phyloP scores from a whole-genome alignment of 2,797 vertebrate species.

The Oreochromis grahami region DNA sequence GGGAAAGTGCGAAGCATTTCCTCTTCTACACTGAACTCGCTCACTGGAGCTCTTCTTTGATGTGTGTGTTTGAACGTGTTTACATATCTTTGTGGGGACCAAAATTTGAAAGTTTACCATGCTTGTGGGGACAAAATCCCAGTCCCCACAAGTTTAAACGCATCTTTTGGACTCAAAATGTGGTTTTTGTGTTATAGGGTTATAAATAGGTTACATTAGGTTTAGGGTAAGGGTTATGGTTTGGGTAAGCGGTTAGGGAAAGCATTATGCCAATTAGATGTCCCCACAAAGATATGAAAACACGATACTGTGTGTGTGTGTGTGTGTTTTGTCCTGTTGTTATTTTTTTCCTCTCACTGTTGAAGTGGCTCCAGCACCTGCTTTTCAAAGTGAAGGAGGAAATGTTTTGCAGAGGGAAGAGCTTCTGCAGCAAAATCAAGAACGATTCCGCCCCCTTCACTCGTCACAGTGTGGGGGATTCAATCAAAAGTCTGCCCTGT shows the following conservation, averaged over 20 bases:
- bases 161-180: background rate
- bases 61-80: background rate
- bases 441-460: conserved; percentile 37
- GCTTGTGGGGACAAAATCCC: too few species aligned
- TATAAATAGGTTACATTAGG: background rate
- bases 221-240: background rate
- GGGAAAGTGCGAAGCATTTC: background rate
- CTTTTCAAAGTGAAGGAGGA: conserved; percentile 52
- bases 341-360: background rate
- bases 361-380: conserved; percentile 35
- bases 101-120: too few species aligned
- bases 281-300: background rate
- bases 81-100: background rate
- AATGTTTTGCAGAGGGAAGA: conserved; percentile 56
- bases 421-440: conserved; percentile 62
- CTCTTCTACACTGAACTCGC: background rate
- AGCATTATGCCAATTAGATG: background rate
- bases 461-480: conserved; percentile 62
- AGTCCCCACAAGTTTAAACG: too few species aligned
- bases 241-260: background rate
- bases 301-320: background rate
- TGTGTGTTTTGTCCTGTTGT: background rate
- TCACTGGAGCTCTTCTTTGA: background rate
- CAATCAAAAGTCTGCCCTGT: conserved; percentile 67
- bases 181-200: fast-evolving